Percentiles rank a stretch among this genome's conserved stretches.
Conservation (phyloP, 2,113 vertebrate genomes). For the human region DNA sequence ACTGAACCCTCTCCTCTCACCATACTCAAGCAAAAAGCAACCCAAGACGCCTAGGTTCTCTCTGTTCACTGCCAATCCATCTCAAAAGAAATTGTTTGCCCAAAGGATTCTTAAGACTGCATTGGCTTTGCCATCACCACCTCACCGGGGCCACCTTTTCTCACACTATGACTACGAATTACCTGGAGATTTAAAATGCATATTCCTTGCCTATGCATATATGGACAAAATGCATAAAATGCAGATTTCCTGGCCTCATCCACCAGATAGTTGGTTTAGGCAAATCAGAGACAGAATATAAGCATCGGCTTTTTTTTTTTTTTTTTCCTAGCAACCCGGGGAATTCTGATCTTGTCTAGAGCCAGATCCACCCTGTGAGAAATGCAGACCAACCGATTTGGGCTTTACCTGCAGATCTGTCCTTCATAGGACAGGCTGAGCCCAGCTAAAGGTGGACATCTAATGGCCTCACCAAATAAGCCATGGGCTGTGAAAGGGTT, state of each 20-base stretch:
- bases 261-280: background rate
- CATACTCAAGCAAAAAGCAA: background rate
- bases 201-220: background rate
- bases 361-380: background rate
- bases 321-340: too few relatives aligned
- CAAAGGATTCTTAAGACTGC: background rate
- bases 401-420: background rate
- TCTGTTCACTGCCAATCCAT: background rate
- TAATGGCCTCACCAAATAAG: background rate
- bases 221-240: background rate
- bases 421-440: background rate
- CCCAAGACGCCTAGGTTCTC: rapidly evolving
- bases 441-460: background rate
- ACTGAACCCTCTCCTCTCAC: rapidly evolving
- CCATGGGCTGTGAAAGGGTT: background rate
- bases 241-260: background rate
- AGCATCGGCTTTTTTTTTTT: background rate
- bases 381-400: too few relatives aligned
- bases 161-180: background rate
- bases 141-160: rapidly evolving
- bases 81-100: background rate
- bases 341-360: background rate
- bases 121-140: background rate
- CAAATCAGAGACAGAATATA: background rate
- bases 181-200: background rate